Evolutionary conservation across 2,888 invertebrate genomes (phyloP).

Genomic region (Celastrina argiolus): DNA sequence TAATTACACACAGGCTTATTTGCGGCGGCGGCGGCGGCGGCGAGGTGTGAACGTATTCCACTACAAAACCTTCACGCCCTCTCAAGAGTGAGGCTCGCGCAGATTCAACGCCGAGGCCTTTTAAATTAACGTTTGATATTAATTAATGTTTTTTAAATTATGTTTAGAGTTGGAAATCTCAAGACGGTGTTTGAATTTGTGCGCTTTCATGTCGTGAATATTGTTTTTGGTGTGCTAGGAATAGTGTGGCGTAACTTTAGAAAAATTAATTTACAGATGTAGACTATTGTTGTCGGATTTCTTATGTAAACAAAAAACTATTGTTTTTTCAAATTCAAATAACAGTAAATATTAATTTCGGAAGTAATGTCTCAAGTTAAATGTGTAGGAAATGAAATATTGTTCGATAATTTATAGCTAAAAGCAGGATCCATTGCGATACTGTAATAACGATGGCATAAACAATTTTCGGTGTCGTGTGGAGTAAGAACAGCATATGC

Average conservation of each 20-base stretch:
- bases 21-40: constrained; percentile 26
- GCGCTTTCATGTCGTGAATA: constrained; percentile 14
- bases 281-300: neutral
- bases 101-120: constrained; percentile 16
- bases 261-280: neutral
- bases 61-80: constrained; percentile 48
- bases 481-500: neutral
- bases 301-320: too few relatives aligned
- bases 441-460: neutral
- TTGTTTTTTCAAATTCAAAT: neutral
- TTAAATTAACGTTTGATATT: constrained; percentile 22
- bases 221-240: constrained; percentile 6
- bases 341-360: neutral
- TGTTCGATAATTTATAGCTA: too few relatives aligned
- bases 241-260: neutral
- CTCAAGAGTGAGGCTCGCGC: constrained; percentile 45
- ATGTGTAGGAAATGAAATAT: too few relatives aligned
- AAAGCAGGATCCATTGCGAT: neutral
- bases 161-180: constrained; percentile 9
- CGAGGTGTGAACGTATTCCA: constrained; percentile 28
- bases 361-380: too few relatives aligned
- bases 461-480: neutral
- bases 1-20: constrained; percentile 66
- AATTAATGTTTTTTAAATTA: constrained; percentile 23
- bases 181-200: constrained; percentile 7